Evolutionary conservation across 2,797 vertebrate genomes (phyloP), one percentile per base, ranked within the genome.

Genomic region (Lutjanus campechanus): DNA sequence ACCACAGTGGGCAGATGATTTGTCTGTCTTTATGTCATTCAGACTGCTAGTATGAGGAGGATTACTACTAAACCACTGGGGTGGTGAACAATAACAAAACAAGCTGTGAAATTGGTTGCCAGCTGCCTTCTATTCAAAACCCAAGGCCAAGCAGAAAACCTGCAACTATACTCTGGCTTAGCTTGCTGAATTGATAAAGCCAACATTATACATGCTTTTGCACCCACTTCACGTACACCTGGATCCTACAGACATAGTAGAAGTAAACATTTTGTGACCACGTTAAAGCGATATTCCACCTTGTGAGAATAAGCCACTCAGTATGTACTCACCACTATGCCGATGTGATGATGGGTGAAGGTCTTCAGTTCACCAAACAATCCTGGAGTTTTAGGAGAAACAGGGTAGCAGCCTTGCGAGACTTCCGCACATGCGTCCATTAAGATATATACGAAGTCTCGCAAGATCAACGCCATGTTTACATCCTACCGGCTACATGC

Each of bases 31-130:
- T 10, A 25, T 61, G 20, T 59, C n/a, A 53, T 17, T 50, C 61
- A 62, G 50, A 12, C 22, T 63, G 25, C 56, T 12, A 8, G 12
- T 15, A 15, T 47, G 55, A 66, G 41, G 41, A 44, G 16, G 46
- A 47, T 62, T 22, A 44, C 25, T 46, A 40, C n/a, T 10, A 53
- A 63, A 20, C 22, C 56, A n/a, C 20, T 3, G 13, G 19, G 22
- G 36, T 51, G 50, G 8, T 60, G 59, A 69, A 74, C 49, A 53
- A 10, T 10, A 59, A 53, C 8, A 16, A 63, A 73, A 53, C 11
- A 47, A 25, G 36, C 22, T 11, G n/a, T 17, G 15, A n/a, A 70
- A 60, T 22, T 7, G 3, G 41, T 47, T 46, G 10, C 41, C 60
- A 60, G 53, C 44, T 69, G 51, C 3, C 12, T 25, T 73, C 16